Evolutionary conservation across 2,797 vertebrate species (phyloP), one percentile per base, ranked within the genome.

Genomic region (Scolopax bukidnonensis): DNA sequence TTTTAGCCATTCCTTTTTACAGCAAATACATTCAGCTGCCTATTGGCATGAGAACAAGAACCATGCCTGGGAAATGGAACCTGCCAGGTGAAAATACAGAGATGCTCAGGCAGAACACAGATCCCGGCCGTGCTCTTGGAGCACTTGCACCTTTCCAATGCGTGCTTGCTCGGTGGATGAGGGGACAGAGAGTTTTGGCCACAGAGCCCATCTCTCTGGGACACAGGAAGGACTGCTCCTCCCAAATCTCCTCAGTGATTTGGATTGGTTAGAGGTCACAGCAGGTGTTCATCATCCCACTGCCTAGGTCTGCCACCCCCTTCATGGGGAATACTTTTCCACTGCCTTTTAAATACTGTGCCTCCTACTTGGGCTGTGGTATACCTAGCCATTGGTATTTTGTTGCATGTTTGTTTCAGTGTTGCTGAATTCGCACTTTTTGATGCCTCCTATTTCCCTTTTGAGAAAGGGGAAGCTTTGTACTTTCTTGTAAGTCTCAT

Each of bases 111-210:
- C 33, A 81, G 36, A 61, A 25, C 24, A 18, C 2, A 1, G 18
- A 5, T 7, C 33, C 21, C 30, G 25, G 38, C 24, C 1, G 0
- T 71, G 32, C 36, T 38, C 30, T 27, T 23, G 38, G 25, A 53
- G 21, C 61, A 51, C 33, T 25, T 36, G 59, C 25, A 45, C 7
- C 64, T 64, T 47, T 51, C 45, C 23, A 12, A 51, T 69, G 68
- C 6, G 0, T 33, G 32, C 24, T 48, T 48, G 24, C 24, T 43
- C 0, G 0, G 8, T n/a, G 47, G 6, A 6, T 1, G 1, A 65
- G 56, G 57, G 60, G 24, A 40, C 18, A 33, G 45, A 43, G 23
- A 23, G 5, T 33, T 78, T 64, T n/a, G 74, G 41, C 14, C 28
- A 67, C n/a, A 67, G 43, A 21, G 6, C 9, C 4, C 1, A 0